These are phyloP conservation scores for Chelidonichthys spinosus DNA, from an alignment of 2,797 vertebrate genomes.

Conservation along the genomic window DNA sequence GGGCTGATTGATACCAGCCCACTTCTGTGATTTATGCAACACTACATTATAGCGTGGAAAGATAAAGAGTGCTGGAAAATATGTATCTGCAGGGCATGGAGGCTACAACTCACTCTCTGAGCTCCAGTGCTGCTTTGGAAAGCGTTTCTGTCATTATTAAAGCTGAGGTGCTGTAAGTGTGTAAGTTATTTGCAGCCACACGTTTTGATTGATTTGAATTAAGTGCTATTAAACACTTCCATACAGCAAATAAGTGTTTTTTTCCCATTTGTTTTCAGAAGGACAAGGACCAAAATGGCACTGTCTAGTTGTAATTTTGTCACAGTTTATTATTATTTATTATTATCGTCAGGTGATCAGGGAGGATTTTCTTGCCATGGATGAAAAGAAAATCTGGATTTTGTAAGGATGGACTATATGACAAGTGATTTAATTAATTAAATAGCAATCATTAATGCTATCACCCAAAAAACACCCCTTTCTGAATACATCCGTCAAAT, in stretches of 20 bases:
- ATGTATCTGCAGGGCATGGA: constrained; percentile 50
- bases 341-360: constrained; percentile 10
- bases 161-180: constrained; percentile 26
- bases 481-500: background rate
- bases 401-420: no score
- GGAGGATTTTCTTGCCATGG: constrained; percentile 15
- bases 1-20: constrained; percentile 63
- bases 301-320: constrained; percentile 26
- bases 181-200: constrained; percentile 20
- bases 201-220: background rate
- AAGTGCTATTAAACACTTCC: background rate
- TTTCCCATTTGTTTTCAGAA: no score
- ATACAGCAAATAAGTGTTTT: background rate
- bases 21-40: constrained; percentile 70
- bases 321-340: constrained; percentile 16
- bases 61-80: constrained; percentile 70
- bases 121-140: constrained; percentile 32
- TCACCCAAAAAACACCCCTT: background rate
- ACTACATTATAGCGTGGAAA: constrained; percentile 66
- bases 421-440: no score
- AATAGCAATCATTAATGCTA: background rate
- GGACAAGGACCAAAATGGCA: constrained; percentile 25
- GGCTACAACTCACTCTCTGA: constrained; percentile 37
- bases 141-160: constrained; percentile 40
- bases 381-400: constrained; percentile 11